Conservation (phyloP, 1,140 invertebrate genomes). For the Calephelis virginiensis region DNA sequence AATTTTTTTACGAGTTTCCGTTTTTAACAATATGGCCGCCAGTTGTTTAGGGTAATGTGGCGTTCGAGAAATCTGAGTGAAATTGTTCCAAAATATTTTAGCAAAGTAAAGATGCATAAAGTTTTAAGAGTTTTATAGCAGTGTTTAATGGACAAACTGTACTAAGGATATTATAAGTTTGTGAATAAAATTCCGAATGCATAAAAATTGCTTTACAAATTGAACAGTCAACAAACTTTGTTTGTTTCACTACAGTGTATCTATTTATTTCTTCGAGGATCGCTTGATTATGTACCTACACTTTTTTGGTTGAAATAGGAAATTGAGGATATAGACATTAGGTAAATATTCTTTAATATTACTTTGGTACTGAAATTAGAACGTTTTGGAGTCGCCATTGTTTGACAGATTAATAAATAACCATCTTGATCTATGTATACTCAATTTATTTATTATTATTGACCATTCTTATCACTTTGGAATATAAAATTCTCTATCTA, state of each 20-base stretch:
- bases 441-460: conserved; percentile 63
- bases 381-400: conserved; percentile 73
- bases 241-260: conserved; percentile 74
- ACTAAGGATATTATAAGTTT: conserved; percentile 59
- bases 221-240: conserved; percentile 79
- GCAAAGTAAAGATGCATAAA: conserved; percentile 73
- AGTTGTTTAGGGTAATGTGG: conserved; percentile 79
- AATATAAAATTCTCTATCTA: conserved; percentile 17
- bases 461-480: conserved; percentile 49
- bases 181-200: conserved; percentile 70
- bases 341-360: conserved; percentile 61
- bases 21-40: conserved; percentile 78
- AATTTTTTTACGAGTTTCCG: conserved; percentile 51
- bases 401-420: conserved; percentile 72
- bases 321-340: conserved; percentile 69
- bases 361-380: conserved; percentile 53
- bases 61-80: conserved; percentile 76
- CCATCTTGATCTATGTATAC: conserved; percentile 54
- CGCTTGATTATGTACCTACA: conserved; percentile 71
- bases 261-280: conserved; percentile 58
- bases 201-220: conserved; percentile 65
- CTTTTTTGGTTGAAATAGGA: conserved; percentile 66
- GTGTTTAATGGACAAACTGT: conserved; percentile 66
- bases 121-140: conserved; percentile 74
- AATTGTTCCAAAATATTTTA: conserved; percentile 72